A percentile compares a stretch with the other conserved stretches of the same genome.
phyloP scores from a whole-genome alignment of 2,888 invertebrate species.

The Perdita meconis region DNA sequence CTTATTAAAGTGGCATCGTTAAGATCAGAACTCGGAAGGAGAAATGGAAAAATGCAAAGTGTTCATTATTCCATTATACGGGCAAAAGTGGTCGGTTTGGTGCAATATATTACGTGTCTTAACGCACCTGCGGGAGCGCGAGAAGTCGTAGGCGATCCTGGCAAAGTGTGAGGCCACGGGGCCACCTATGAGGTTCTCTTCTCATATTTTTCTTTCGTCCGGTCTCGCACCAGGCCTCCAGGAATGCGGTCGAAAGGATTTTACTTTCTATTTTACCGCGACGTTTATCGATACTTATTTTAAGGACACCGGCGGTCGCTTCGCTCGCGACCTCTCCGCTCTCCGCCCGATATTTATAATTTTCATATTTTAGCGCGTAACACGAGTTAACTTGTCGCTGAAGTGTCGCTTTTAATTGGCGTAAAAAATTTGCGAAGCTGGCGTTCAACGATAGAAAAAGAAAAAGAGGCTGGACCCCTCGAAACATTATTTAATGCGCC shows the following conservation, averaged over 20 bases:
- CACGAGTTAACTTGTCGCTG: constrained; percentile 13
- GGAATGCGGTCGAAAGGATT: constrained; percentile 72
- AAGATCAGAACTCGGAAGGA: not conserved
- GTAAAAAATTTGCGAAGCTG: not conserved
- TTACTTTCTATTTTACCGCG: constrained; percentile 74
- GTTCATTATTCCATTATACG: constrained; percentile 63
- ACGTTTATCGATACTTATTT: constrained; percentile 74
- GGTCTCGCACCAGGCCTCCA: constrained; percentile 64
- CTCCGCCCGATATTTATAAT: constrained; percentile 54
- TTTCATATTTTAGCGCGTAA: constrained; percentile 42
- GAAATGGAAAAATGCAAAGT: constrained; percentile 40
- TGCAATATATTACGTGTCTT: constrained; percentile 70
- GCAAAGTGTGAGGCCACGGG: constrained; percentile 76
- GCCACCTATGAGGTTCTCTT: constrained; percentile 75
- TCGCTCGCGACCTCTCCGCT: constrained; percentile 25
- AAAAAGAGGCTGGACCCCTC: no score
- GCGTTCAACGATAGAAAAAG: not conserved
- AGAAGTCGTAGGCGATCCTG: constrained; percentile 75
- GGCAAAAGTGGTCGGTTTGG: constrained; percentile 46
- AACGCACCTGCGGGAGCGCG: constrained; percentile 66
- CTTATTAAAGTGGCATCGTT: constrained; percentile 20
- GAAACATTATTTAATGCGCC: constrained; percentile 3
- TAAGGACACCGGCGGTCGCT: constrained; percentile 65
- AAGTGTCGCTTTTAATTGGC: constrained; percentile 18
- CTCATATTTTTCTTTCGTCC: constrained; percentile 66